Conservation (phyloP, 1,140 invertebrate genomes). For the Caenorhabditis remanei region DNA sequence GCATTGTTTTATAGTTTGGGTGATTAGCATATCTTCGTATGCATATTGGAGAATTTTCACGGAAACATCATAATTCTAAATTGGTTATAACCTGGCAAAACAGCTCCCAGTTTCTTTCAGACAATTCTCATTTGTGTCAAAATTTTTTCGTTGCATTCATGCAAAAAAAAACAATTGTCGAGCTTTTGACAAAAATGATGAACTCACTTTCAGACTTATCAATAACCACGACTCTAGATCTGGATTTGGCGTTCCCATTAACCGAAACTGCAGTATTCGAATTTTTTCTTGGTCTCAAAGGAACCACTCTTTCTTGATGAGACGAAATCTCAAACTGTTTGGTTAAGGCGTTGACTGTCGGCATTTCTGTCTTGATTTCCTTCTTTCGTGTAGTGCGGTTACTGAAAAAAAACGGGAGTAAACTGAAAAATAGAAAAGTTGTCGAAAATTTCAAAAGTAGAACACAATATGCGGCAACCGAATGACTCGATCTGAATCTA, state of each 20-base stretch:
- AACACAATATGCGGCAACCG: not conserved
- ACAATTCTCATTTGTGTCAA: too few species aligned
- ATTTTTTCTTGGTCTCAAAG: slow-evolving; percentile 14
- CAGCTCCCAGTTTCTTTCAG: too few species aligned
- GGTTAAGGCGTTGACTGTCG: slow-evolving; percentile 34
- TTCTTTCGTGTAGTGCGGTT: slow-evolving; percentile 8
- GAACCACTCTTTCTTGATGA: slow-evolving; percentile 11
- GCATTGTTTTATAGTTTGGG: not conserved
- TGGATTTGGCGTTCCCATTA: slow-evolving; percentile 1
- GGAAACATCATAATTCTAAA: too few species aligned
- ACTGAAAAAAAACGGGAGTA: not conserved
- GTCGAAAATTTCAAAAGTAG: too few species aligned
- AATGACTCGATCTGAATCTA: slow-evolving; percentile 5
- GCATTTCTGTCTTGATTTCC: slow-evolving; percentile 30
- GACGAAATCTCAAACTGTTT: slow-evolving; percentile 23
- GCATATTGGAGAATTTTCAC: too few species aligned
- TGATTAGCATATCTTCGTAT: too few species aligned
- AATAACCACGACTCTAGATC: slow-evolving; percentile 7
- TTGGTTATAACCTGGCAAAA: too few species aligned
- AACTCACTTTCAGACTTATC: slow-evolving; percentile 9
- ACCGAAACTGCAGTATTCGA: not conserved
- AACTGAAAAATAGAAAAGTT: not conserved
- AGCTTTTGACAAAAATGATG: too few species aligned
- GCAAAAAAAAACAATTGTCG: too few species aligned
- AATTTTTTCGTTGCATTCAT: too few species aligned